Conservation (phyloP, 2,888 invertebrate species). For the Campopleginae sp. region DNA sequence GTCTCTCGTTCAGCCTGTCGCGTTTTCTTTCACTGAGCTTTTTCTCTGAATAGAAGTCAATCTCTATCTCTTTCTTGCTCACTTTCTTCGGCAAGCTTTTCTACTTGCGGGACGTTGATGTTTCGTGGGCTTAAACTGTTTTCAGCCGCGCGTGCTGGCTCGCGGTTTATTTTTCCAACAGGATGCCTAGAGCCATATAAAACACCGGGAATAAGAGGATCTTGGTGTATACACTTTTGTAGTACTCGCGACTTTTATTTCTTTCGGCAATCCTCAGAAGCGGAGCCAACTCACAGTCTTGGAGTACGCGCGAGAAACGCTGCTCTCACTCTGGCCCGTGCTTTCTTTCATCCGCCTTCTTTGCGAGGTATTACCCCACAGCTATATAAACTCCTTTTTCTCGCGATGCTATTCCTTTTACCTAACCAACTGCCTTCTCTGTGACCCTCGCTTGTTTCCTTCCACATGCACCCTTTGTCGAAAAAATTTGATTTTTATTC, state of each 20-base stretch:
- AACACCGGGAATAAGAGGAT: conserved; percentile 41
- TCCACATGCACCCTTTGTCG: conserved; percentile 29
- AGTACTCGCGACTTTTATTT: conserved; percentile 58
- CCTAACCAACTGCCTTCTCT: conserved; percentile 1
- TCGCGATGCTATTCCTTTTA: conserved; percentile 40
- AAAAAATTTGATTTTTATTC: conserved; percentile 59
- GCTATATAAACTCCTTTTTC: conserved; percentile 44
- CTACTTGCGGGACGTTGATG: conserved; percentile 49
- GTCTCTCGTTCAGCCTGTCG: conserved; percentile 6
- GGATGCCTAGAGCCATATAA: conserved; percentile 51
- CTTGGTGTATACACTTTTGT: conserved; percentile 12
- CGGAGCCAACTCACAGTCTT: conserved; percentile 32
- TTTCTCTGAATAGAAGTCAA: conserved; percentile 58
- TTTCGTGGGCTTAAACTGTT: conserved; percentile 52
- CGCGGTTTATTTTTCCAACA: conserved; percentile 62
- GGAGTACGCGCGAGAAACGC: conserved; percentile 46
- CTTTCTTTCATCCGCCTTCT: conserved; percentile 56
- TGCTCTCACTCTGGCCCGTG: conserved; percentile 50
- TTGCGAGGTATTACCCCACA: conserved; percentile 53
- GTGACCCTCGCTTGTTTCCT: conserved; percentile 39
- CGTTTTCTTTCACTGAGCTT: conserved; percentile 24
- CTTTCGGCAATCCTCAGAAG: conserved; percentile 49
- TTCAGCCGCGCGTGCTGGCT: conserved; percentile 32
- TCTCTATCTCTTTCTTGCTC: conserved; percentile 12
- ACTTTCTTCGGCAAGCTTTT: conserved; percentile 20